Evolutionary conservation across 2,888 invertebrate species (phyloP).

Genomic region (Thalpophila matura): DNA sequence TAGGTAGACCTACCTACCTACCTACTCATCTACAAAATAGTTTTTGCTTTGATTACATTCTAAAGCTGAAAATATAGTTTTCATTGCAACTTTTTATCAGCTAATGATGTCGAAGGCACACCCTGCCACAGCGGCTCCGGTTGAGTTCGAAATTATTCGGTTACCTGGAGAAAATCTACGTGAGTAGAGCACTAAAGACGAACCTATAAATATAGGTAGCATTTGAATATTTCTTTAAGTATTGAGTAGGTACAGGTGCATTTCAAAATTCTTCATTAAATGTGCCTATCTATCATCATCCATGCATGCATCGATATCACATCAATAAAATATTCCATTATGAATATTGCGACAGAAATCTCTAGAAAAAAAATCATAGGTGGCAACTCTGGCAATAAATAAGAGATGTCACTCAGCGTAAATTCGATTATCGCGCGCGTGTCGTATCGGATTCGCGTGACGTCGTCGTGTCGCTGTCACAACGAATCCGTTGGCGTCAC

Average conservation of each 20-base stretch:
- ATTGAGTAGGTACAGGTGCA: slow-evolving; percentile 16
- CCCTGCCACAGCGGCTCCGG: too few species aligned
- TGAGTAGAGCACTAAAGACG: not conserved
- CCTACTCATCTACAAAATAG: too few species aligned
- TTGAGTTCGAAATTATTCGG: not conserved
- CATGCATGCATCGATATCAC: slow-evolving; percentile 11
- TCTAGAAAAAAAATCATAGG: slow-evolving; percentile 24
- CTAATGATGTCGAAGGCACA: too few species aligned
- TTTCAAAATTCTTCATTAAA: slow-evolving; percentile 18
- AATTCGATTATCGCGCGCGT: slow-evolving; percentile 72
- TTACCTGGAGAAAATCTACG: not conserved
- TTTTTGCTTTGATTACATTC: too few species aligned
- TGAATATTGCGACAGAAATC: slow-evolving; percentile 25
- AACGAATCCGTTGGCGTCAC: slow-evolving; percentile 58
- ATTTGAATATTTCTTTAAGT: too few species aligned
- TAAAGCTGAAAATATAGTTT: too few species aligned
- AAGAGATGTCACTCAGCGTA: slow-evolving; percentile 60
- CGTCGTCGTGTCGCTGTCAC: slow-evolving; percentile 60
- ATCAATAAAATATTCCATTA: slow-evolving; percentile 20
- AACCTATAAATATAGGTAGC: too few species aligned
- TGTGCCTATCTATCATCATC: slow-evolving; percentile 24
- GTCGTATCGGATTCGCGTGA: slow-evolving; percentile 66
- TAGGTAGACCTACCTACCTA: too few species aligned
- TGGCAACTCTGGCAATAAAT: slow-evolving; percentile 59
- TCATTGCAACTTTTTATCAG: too few species aligned